Evolutionary conservation across 2,888 invertebrate genomes (phyloP).

Genomic region (Cephus runcator): DNA sequence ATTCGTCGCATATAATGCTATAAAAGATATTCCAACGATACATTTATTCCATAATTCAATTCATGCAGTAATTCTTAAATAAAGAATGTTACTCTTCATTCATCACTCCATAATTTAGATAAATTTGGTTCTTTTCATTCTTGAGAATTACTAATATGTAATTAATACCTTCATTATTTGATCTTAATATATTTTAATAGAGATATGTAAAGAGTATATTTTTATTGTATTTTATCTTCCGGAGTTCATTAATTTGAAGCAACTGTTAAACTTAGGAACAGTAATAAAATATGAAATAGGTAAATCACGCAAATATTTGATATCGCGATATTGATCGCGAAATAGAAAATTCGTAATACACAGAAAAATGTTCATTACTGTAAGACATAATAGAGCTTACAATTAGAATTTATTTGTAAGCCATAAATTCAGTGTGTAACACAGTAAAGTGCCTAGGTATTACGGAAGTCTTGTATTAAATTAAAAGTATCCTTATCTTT

Average conservation of each 20-base stretch:
- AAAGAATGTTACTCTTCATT: not conserved
- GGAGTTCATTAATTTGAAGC: no score
- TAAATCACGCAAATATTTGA: not conserved
- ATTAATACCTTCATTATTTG: not conserved
- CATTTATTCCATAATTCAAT: not conserved
- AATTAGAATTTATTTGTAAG: not conserved
- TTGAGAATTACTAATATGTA: not conserved
- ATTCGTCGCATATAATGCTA: constrained; percentile 7
- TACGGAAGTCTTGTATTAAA: constrained; percentile 4
- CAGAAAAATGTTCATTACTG: not conserved
- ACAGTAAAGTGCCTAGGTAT: not conserved
- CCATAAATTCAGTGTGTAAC: not conserved
- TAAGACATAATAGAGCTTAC: not conserved
- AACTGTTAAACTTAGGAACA: not conserved
- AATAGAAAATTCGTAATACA: not conserved
- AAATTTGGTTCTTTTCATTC: not conserved
- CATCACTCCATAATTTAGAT: not conserved
- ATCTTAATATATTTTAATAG: not conserved
- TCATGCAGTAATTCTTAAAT: not conserved
- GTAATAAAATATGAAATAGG: not conserved
- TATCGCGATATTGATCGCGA: not conserved
- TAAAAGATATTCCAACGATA: not conserved
- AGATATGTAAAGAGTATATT: not conserved
- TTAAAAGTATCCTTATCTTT: constrained; percentile 14
- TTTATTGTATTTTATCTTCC: not conserved